Percentiles rank a stretch among this genome's conserved stretches.
These are phyloP conservation scores for Drosophila leonis DNA, from an alignment of 2,888 invertebrate genomes.

Conservation along the genomic window DNA sequence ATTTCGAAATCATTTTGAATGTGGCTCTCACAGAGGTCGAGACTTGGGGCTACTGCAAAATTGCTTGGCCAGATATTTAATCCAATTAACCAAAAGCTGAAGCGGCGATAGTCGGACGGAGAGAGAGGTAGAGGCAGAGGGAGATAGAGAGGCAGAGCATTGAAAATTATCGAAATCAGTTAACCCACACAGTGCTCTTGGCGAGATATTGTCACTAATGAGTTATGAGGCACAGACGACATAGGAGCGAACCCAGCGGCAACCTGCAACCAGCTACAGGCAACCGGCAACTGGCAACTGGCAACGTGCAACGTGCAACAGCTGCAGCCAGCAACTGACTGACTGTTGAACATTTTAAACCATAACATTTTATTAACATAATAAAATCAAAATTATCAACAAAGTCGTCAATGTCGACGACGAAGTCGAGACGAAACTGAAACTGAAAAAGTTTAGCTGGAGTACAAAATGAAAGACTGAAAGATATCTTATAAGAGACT, in stretches of 20 bases:
- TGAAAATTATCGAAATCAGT: constrained; percentile 78
- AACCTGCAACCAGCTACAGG: constrained; percentile 25
- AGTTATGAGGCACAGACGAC: constrained; percentile 82
- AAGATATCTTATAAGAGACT: not conserved
- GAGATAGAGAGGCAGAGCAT: constrained; percentile 26
- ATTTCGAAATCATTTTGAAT: constrained; percentile 68
- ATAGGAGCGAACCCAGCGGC: constrained; percentile 59
- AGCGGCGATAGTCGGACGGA: not conserved
- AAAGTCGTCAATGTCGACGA: constrained; percentile 79
- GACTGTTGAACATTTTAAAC: constrained; percentile 81
- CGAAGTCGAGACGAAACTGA: constrained; percentile 50
- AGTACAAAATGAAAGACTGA: not conserved
- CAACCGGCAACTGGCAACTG: constrained; percentile 12
- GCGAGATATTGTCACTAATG: constrained; percentile 80
- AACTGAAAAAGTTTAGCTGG: constrained; percentile 34
- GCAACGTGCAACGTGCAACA: constrained; percentile 35
- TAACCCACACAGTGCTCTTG: constrained; percentile 70
- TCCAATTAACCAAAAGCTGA: constrained; percentile 71
- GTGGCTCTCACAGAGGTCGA: constrained; percentile 23
- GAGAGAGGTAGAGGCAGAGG: not conserved
- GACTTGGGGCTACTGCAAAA: constrained; percentile 66
- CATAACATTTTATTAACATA: constrained; percentile 84
- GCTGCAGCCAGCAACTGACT: constrained; percentile 49
- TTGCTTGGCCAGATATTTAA: constrained; percentile 72
- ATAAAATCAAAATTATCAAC: constrained; percentile 84